A percentile compares a stretch with the other conserved stretches of the same genome.
Evolutionary conservation across 2,888 invertebrate genomes (phyloP).

Genomic region (Aromia moschata): DNA sequence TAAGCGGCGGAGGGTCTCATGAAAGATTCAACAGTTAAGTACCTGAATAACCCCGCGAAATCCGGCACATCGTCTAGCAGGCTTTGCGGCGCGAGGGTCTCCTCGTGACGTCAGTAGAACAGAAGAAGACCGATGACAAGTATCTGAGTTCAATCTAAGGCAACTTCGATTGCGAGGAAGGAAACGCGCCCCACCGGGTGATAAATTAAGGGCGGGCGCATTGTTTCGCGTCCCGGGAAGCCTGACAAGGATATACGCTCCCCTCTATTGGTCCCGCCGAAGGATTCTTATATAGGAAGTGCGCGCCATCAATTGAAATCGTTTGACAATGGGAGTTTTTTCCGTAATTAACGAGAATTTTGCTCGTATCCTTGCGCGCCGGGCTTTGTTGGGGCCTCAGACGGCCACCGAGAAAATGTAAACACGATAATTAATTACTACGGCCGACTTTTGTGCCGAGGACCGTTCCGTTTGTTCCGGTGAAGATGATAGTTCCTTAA

Average conservation of each 20-base stretch:
- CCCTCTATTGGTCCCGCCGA: constrained; percentile 53
- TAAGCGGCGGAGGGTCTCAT: constrained; percentile 28
- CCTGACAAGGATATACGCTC: constrained; percentile 61
- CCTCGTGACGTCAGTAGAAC: constrained; percentile 38
- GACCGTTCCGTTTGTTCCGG: constrained; percentile 12
- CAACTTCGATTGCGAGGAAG: constrained; percentile 60
- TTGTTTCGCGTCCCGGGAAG: constrained; percentile 61
- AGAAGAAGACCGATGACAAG: constrained; percentile 59
- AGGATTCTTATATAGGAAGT: constrained; percentile 58
- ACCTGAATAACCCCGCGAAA: constrained; percentile 41
- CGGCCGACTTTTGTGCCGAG: constrained; percentile 11
- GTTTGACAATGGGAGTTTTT: constrained; percentile 58
- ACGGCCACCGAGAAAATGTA: constrained; percentile 27
- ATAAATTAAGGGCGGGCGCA: constrained; percentile 61
- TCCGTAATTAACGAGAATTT: constrained; percentile 57
- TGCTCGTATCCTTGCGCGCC: constrained; percentile 19
- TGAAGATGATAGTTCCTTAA: constrained; percentile 9
- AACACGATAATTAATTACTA: constrained; percentile 32
- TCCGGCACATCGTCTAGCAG: constrained; percentile 35
- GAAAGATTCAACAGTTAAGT: constrained; percentile 46
- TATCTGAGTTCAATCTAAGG: constrained; percentile 60
- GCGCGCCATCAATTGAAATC: constrained; percentile 59
- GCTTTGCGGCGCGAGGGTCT: constrained; percentile 40
- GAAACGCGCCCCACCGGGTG: constrained; percentile 62
- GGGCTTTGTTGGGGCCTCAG: constrained; percentile 30